A percentile compares a stretch with the other conserved stretches of the same genome.
phyloP scores from a whole-genome alignment of 2,113 vertebrate genomes.

The Malurus elegans region DNA sequence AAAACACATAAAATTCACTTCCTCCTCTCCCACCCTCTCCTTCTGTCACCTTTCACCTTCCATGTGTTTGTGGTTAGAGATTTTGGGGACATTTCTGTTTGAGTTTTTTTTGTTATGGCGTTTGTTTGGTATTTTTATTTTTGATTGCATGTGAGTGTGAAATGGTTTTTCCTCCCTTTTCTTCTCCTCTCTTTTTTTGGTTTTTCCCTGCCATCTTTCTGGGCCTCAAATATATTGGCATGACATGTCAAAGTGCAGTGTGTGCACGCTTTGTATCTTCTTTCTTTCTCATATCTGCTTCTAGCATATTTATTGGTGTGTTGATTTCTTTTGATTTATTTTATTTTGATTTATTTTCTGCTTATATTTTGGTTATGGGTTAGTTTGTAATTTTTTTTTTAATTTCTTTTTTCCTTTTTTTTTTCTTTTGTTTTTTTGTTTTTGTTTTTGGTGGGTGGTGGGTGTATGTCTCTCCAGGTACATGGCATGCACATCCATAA shows the following conservation, averaged over 20 bases:
- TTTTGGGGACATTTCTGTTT: constrained; percentile 66
- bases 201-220: constrained; percentile 19
- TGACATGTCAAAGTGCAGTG: constrained; percentile 60
- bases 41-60: constrained; percentile 40
- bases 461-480: constrained; percentile 46
- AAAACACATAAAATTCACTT: constrained; percentile 33
- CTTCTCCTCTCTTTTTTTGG: neutral
- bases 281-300: constrained; percentile 36
- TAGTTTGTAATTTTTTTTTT: neutral
- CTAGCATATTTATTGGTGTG: constrained; percentile 29
- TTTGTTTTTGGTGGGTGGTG: constrained; percentile 26
- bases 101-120: neutral
- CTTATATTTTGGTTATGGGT: constrained; percentile 13
- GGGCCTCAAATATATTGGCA: constrained; percentile 55
- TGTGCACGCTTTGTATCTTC: constrained; percentile 67
- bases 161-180: constrained; percentile 31
- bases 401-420: neutral
- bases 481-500: constrained; percentile 84
- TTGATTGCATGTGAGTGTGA: constrained; percentile 79
- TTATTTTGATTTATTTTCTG: neutral
- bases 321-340: constrained; percentile 5
- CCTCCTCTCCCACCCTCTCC: constrained; percentile 9
- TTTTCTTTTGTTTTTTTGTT: neutral
- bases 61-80: constrained; percentile 72
- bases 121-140: constrained; percentile 62